Conservation (phyloP, 2,797 vertebrate genomes). For the Alfaro cultratus region DNA sequence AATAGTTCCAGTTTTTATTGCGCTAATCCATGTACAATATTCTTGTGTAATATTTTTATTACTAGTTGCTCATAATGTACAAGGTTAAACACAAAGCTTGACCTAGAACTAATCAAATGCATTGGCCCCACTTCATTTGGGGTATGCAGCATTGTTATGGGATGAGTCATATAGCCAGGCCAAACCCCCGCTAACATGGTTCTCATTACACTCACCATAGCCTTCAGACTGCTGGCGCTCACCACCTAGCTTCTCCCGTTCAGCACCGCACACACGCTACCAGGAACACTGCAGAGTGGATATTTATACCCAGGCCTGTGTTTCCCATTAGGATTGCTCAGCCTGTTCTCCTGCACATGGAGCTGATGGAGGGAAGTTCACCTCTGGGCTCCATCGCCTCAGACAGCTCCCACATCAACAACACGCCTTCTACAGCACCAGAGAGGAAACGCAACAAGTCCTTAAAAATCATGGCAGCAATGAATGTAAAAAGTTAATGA, state of each 20-base stretch:
- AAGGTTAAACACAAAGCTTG: constrained; percentile 21
- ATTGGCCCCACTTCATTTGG: background rate
- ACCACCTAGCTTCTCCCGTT: background rate
- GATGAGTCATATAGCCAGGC: constrained; percentile 51
- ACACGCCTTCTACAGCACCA: background rate
- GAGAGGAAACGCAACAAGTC: background rate
- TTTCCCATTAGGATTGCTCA: constrained; percentile 64
- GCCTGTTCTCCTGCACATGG: background rate
- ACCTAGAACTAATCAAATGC: constrained; percentile 10
- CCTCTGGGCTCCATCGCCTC: background rate
- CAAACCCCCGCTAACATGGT: constrained; percentile 42
- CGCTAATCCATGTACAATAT: background rate
- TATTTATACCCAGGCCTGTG: constrained; percentile 73
- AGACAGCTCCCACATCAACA: background rate
- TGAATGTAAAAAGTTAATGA: too few species aligned
- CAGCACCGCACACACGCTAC: background rate
- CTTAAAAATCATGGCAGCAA: too few species aligned
- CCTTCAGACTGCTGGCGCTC: background rate
- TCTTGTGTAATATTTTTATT: background rate
- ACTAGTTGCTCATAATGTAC: background rate
- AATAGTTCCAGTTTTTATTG: background rate
- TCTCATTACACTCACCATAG: constrained; percentile 61
- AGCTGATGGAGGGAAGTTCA: background rate
- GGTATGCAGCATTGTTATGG: constrained; percentile 38
- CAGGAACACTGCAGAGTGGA: background rate